Conservation (phyloP, 2,113 vertebrate species). For the Dasyornis broadbenti region DNA sequence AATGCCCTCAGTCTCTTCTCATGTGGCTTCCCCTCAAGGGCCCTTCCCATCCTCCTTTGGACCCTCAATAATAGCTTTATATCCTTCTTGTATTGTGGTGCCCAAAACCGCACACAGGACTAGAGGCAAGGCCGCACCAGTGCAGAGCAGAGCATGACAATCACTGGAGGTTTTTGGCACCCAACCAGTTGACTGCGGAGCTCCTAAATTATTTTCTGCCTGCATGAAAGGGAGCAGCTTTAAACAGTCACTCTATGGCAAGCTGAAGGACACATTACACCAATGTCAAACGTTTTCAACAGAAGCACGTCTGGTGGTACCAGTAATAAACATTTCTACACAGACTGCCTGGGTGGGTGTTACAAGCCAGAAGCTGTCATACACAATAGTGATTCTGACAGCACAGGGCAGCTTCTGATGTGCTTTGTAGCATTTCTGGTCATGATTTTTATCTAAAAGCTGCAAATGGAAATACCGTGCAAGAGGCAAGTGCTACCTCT, state of each 20-base stretch:
- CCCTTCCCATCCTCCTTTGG: neutral
- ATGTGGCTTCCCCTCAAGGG: fast-evolving
- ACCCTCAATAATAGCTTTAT: neutral
- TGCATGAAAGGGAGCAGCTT: neutral
- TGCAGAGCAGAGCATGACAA: neutral
- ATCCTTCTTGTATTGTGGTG: neutral
- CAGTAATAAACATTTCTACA: neutral
- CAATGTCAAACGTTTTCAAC: neutral
- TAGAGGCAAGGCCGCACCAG: neutral
- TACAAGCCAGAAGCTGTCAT: neutral
- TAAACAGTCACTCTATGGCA: neutral
- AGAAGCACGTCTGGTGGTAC: neutral
- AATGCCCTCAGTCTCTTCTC: fast-evolving
- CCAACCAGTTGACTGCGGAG: neutral
- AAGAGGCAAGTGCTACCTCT: neutral
- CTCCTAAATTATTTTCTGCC: neutral
- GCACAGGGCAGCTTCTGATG: neutral
- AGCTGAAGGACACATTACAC: neutral
- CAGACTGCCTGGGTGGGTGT: neutral
- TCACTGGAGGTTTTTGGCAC: neutral
- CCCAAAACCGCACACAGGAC: neutral
- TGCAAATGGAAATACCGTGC: neutral
- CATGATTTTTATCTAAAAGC: neutral
- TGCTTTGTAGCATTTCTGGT: neutral
- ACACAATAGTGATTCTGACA: neutral